A percentile compares a stretch with the other conserved stretches of the same genome.
Conservation (phyloP, 2,888 invertebrate genomes). For the Tridacna crocea region DNA sequence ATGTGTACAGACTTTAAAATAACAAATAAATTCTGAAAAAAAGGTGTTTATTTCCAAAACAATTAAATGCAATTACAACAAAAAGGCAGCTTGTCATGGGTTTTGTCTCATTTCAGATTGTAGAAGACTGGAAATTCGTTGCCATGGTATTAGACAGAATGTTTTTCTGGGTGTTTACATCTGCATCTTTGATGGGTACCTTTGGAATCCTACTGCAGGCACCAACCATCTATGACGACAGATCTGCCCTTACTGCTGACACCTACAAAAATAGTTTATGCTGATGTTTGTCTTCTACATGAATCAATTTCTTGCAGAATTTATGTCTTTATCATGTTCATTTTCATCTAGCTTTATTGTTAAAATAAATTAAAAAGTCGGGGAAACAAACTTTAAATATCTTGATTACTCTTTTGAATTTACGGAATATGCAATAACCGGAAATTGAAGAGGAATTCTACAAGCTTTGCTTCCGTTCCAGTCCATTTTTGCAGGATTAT, state of each 20-base stretch:
- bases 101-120: constrained; percentile 68
- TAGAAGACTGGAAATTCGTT: constrained; percentile 84
- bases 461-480: too few relatives aligned
- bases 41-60: too few relatives aligned
- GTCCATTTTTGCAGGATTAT: too few relatives aligned
- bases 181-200: constrained; percentile 81
- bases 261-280: constrained; percentile 30
- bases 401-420: too few relatives aligned
- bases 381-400: background rate
- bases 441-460: too few relatives aligned
- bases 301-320: background rate
- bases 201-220: constrained; percentile 82
- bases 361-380: background rate
- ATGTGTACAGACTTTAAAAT: too few relatives aligned
- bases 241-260: constrained; percentile 66
- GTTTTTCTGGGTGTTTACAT: constrained; percentile 82
- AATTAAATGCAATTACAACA: too few relatives aligned
- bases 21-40: too few relatives aligned
- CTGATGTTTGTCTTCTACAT: background rate
- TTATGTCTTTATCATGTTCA: background rate
- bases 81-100: too few relatives aligned
- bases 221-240: constrained; percentile 81
- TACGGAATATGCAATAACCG: too few relatives aligned
- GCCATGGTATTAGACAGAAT: constrained; percentile 83
- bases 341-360: background rate